Base-by-base conservation (phyloP, 2,113 vertebrate species). In the Anhinga rufa region DNA sequence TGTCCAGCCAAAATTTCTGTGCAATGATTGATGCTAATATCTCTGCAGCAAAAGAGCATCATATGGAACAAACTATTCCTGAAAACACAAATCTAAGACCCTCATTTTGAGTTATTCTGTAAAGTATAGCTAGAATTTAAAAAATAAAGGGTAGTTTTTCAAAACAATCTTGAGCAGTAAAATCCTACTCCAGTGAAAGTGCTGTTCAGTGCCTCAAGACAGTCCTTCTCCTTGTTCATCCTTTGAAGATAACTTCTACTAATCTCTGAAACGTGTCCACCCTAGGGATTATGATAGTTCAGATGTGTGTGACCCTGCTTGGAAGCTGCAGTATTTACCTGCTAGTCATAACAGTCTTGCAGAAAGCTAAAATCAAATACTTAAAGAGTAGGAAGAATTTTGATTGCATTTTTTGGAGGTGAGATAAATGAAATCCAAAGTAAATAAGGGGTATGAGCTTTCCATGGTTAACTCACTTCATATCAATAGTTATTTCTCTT, bases 321-420 rank as follows among this genome's bases (percentile, higher is more conserved):
- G 32, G 82, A 89, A 91, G 54, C 49, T n/a, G 21, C 9, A 74
- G 58, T 82, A 82, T 95, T 96, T 95, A 95, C 84, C 77, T 95
- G 80, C 87, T 93, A 82, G 52, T 93, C 61, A 6, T 82, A 89
- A 66, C 13, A 71, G 40, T 81, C 76, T 68, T 92, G 74, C 64
- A 96, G 83, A 92, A 92, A 70, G 29, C 72, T 96, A 94, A 97
- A 97, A 97, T 86, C 76, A 65, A 95, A 95, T 91, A 94, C 72
- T 22, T 62, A 62, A 93, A 92, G 60, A 94, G 75, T 62, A 94
- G 62, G 86, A 96, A 96, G 89, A 97, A 90, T 72, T 96, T 86
- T 92, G 48, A 93, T 75, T 69, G 40, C 29, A 92, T 94, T 92
- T 97, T 95, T 91, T 91, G n/a, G 42, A 88, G 22, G 34, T 93